Evolutionary conservation across 2,797 vertebrate genomes (phyloP), one percentile per base, ranked within the genome.

Genomic region (Etheostoma nigrum): DNA sequence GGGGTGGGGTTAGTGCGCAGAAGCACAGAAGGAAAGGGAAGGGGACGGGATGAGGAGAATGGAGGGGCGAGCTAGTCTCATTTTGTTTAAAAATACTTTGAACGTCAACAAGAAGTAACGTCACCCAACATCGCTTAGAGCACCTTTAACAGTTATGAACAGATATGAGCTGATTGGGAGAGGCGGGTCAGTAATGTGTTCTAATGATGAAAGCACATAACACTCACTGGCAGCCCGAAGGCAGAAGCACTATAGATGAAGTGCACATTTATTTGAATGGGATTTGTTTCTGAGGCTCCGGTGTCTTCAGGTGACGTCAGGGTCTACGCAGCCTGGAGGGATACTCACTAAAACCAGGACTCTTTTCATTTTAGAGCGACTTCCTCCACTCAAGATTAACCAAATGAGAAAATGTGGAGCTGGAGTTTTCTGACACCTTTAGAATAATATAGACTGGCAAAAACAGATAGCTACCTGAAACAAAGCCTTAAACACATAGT

Each of bases 161-260:
- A 48, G 67, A 68, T 74, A 66, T 62, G 62, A 81, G 68, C 58
- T 57, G 16, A 74, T 66, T 74, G 67, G n/a, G 21, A 70, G 55
- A 72, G 15, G n/a, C 57, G 14, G 4, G 16, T 44, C 51, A 53
- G 71, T 73, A 74, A 88, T 60, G 59, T 82, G 77, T 45, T 65
- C 54, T 14, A 76, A 81, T 67, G 59, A 77, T 54, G 45, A 61
- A 45, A 58, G 40, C 44, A 71, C 48, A 61, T 45, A 57, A 30
- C 11, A 42, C 21, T 15, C 68, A 27, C 15, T 14, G 13, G 10
- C 19, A 53, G 42, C 8, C 19, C 48, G 19, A 49, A 25, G 36
- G 40, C 40, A 40, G 54, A 36, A 5, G 23, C 44, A 59, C 19
- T 21, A 47, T 57, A 11, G 14, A 55, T 18, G 27, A 48, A 49